These are phyloP conservation scores for Cosmia trapezina DNA, from an alignment of 2,888 invertebrate species.

Conservation along the genomic window DNA sequence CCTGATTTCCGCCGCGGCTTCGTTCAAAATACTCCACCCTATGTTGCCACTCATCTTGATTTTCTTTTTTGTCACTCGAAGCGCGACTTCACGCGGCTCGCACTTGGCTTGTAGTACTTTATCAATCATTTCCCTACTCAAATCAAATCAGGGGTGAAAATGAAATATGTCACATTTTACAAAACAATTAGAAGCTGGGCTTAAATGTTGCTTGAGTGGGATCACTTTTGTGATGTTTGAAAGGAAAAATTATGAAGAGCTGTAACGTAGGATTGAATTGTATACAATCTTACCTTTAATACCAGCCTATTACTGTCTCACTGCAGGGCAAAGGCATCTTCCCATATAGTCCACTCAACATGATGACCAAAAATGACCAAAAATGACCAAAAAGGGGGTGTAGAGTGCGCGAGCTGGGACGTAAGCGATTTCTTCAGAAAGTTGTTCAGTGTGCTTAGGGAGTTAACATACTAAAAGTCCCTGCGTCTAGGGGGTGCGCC, in stretches of 20 bases:
- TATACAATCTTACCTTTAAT: too few species aligned
- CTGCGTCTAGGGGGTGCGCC: too few species aligned
- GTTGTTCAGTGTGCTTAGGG: too few species aligned
- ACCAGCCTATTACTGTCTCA: too few species aligned
- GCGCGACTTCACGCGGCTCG: constrained; percentile 52
- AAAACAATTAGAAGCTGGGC: constrained; percentile 56
- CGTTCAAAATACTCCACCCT: constrained; percentile 33
- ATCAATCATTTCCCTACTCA: constrained; percentile 79
- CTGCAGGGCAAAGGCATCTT: too few species aligned
- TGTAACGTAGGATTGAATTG: not conserved
- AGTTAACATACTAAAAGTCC: too few species aligned
- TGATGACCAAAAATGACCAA: too few species aligned
- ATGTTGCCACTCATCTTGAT: constrained; percentile 59
- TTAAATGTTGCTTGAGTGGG: constrained; percentile 40
- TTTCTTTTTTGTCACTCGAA: constrained; percentile 67
- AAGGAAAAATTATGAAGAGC: not conserved
- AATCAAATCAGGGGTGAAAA: constrained; percentile 82
- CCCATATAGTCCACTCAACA: too few species aligned
- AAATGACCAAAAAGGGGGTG: too few species aligned
- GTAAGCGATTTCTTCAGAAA: too few species aligned
- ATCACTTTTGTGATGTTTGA: constrained; percentile 9
- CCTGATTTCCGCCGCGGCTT: not conserved
- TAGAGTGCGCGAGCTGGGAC: too few species aligned
- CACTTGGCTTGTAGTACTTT: constrained; percentile 69
- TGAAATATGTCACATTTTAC: constrained; percentile 74